Conservation (phyloP, 1,140 invertebrate species). For the Hermetia illucens region DNA sequence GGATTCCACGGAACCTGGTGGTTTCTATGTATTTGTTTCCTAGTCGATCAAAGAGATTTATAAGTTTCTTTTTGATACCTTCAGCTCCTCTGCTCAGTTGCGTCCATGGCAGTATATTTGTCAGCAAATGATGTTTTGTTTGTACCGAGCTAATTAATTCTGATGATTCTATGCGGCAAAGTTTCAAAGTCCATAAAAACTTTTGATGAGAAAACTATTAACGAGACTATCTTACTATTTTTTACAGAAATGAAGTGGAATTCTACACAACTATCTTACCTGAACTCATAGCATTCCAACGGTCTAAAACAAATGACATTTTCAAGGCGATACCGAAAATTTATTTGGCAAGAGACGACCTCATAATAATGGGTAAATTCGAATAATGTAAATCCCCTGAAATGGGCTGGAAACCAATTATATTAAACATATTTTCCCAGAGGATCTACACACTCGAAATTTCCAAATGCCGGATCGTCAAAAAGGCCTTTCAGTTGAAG, state of each 20-base stretch:
- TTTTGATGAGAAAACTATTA: too few species aligned
- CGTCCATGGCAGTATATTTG: too few species aligned
- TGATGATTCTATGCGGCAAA: too few species aligned
- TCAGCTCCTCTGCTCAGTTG: too few species aligned
- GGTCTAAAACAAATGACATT: conserved; percentile 28
- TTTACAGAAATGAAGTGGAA: conserved; percentile 45
- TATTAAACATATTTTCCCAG: conserved; percentile 7
- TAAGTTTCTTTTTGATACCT: too few species aligned
- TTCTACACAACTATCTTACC: conserved; percentile 57
- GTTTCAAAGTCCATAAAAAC: too few species aligned
- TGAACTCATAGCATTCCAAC: conserved; percentile 41
- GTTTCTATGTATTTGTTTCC: too few species aligned
- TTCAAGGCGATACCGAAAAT: conserved; percentile 49
- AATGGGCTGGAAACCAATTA: not conserved
- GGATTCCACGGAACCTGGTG: too few species aligned
- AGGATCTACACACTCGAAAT: conserved; percentile 37
- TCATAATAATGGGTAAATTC: conserved; percentile 50
- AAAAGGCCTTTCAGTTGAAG: conserved; percentile 42
- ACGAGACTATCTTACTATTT: too few species aligned
- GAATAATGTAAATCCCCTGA: conserved; percentile 13
- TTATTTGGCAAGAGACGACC: conserved; percentile 42
- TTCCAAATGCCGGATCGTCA: conserved; percentile 53
- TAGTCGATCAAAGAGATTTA: too few species aligned
- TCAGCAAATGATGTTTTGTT: too few species aligned
- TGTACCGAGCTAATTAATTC: too few species aligned